Base-by-base conservation (phyloP, 2,888 invertebrate species). In the Calliopum simillimum region DNA sequence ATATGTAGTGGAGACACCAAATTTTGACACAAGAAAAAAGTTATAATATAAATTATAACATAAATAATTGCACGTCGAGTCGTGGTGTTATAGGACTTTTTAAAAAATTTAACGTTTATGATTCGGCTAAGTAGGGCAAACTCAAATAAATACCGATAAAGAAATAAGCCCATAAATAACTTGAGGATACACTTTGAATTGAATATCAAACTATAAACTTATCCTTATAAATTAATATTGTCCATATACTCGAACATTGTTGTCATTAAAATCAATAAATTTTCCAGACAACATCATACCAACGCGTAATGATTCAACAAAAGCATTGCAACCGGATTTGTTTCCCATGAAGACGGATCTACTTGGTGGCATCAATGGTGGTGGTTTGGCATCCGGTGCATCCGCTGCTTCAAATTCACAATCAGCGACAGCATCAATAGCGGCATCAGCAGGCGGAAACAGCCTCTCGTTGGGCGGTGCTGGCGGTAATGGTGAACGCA, bases 261-360 rank as follows among this genome's bases (percentile, higher is more conserved):
- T n/a, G n/a, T n/a, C n/a, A n/a, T n/a, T n/a, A n/a, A n/a, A n/a
- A n/a, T n/a, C n/a, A n/a, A n/a, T n/a, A n/a, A n/a, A n/a, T n/a
- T n/a, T n/a, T n/a, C n/a, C 72, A 86, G 86, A 82, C 76, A 85
- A 83, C 73, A 81, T 84, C 71, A 82, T 84, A 71, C 82, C 84
- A 64, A 71, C 81, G 59, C 82, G 86, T 71, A 86, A 86, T 77
- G 86, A 86, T 72, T 78, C 86, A 74, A 77, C 79, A 44, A 44
- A 23, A 79, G 79, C 82, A 65, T 76, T 80, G 70, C 86, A 85
- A 78, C 82, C 85, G 71, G 86, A 86, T 79, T 80, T 83, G 19
- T 84, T 81, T 76, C 80, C 84, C 69, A 82, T 85, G 81, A 84
- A 84, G 74, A 81, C 84, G 71, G 86, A 86, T 76, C 78, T 83